Conservation (phyloP, 2,888 invertebrate species). For the Ichneumoninae sp. region DNA sequence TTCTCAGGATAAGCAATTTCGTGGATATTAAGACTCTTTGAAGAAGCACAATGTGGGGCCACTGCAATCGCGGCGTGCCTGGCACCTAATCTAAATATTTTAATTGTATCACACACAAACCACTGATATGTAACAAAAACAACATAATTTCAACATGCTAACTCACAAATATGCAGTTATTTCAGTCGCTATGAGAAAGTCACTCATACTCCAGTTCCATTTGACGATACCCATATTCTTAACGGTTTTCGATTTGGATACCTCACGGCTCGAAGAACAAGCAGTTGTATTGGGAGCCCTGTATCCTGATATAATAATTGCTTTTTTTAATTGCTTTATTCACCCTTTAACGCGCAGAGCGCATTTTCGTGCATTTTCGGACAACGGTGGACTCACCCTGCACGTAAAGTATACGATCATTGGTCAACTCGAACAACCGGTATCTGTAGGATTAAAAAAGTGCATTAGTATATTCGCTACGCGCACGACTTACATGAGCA, state of each 20-base stretch:
- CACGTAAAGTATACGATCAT: too few species aligned
- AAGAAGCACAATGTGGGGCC: not conserved
- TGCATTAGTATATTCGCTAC: too few species aligned
- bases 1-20: too few species aligned
- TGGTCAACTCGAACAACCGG: too few species aligned
- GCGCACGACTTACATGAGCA: too few species aligned
- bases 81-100: not conserved
- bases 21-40: not conserved
- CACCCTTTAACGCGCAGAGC: too few species aligned
- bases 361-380: too few species aligned
- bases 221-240: not conserved
- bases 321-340: not conserved
- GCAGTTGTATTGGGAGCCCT: not conserved
- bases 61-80: slow-evolving; percentile 1
- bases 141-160: not conserved
- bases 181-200: slow-evolving; percentile 10
- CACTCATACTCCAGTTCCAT: too few species aligned
- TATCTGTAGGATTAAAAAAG: too few species aligned
- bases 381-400: too few species aligned
- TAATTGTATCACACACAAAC: not conserved
- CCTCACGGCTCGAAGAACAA: not conserved
- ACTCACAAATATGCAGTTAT: slow-evolving; percentile 32
- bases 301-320: not conserved
- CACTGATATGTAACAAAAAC: not conserved
- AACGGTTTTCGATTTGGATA: not conserved